Percentiles rank a stretch among this genome's conserved stretches.
Conservation (phyloP, 2,113 vertebrate species). For the Nipponia nippon region DNA sequence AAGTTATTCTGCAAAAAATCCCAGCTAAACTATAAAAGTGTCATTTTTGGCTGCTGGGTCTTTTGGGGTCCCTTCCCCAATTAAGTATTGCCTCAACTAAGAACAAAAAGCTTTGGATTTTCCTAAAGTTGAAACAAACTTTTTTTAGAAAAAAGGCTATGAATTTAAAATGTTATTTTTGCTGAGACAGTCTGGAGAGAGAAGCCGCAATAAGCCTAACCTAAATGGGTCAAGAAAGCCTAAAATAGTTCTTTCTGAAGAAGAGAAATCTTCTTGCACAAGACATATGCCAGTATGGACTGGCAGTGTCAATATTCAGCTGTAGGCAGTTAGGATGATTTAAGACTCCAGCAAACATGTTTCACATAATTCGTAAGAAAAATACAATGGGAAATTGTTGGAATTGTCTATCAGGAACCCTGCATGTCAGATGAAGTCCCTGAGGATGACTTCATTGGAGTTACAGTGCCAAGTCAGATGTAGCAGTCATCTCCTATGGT, state of each 20-base stretch:
- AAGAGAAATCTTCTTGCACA: neutral
- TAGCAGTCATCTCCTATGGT: neutral
- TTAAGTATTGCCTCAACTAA: neutral
- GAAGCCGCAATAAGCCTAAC: neutral
- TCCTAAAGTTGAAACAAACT: neutral
- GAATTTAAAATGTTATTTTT: neutral
- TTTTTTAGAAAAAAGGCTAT: neutral
- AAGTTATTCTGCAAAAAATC: neutral
- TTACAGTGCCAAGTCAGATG: neutral
- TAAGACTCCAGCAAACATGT: neutral
- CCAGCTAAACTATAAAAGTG: neutral
- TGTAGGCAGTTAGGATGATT: neutral
- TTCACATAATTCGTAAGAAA: neutral
- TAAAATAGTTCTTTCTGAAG: neutral
- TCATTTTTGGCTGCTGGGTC: neutral
- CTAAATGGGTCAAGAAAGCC: neutral
- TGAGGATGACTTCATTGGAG: neutral
- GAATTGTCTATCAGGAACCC: neutral
- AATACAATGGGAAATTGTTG: slow-evolving; percentile 5
- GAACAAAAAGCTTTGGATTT: neutral
- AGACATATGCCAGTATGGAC: neutral
- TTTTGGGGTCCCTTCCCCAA: neutral
- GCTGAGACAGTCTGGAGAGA: neutral
- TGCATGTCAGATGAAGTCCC: neutral
- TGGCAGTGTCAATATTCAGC: neutral